Evolutionary conservation across 2,888 invertebrate species (phyloP), one percentile per base, ranked within the genome.

Genomic region (Podabrus alpinus): DNA sequence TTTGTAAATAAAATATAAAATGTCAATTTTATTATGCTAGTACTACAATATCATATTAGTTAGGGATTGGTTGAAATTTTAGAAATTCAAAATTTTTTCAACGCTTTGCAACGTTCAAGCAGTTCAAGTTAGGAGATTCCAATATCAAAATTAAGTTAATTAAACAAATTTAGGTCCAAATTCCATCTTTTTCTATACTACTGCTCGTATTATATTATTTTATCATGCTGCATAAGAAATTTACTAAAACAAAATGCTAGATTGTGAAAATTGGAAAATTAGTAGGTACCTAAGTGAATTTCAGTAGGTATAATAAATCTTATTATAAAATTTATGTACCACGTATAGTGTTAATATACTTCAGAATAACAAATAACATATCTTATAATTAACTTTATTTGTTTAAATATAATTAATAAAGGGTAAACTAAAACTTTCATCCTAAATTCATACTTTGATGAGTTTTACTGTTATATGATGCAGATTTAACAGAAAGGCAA

Each of bases 401-500:
- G 45, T 45, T 45, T 45, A 45, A 45, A 45, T 45, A 45, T 45
- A 45, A 45, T 45, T 45, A 45, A 45, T 45, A 45, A 45, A 45
- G n/a, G 45, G 45, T 45, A 45, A 45, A 45, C 45, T n/a, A n/a
- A 45, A 45, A 45, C 45, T 45, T 67, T 59, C 59, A 24, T 64
- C 69, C 71, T 64, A 75, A 75, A 68, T 75, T 75, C 69, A 71
- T 72, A 72, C 71, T 75, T 75, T 75, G 75, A 75, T 75, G 71
- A 75, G 72, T 75, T 75, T 72, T 21, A 59, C 59, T 69, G 72
- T 69, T 71, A 74, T 71, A 15, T 25, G 66, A 74, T 69, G 77
- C 74, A 71, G 29, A 67, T 73, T 75, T 71, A 75, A 69, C 77
- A 71, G 69, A 59, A 70, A 74, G 67, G 71, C 71, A 75, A 75